Base-by-base conservation (phyloP, 2,797 vertebrate genomes). In the Notolabrus celidotus region DNA sequence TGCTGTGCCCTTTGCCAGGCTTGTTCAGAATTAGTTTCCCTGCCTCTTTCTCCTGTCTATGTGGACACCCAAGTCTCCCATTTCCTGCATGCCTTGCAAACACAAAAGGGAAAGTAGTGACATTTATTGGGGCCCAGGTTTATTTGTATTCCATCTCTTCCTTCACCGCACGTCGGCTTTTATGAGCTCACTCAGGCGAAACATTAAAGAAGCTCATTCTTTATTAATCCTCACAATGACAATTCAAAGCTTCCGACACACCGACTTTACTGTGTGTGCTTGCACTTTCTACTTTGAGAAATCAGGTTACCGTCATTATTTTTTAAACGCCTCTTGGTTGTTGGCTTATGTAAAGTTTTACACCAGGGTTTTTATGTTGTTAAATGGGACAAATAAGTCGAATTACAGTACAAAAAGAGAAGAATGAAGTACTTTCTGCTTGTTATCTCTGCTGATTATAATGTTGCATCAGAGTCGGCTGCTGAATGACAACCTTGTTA, bases 181-280 rank as follows among this genome's bases (percentile, higher is more conserved):
- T 91, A 93, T 92, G 90, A 91, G 89, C 89, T 92, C 80, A 83
- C 85, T 92, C 89, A 86, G 85, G 90, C 88, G 67, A 88, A 89
- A 92, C 91, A 92, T 93, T 94, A 92, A 93, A 94, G 88, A 86
- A 88, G 78, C 88, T 90, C 92, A 93, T 94, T 92, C 88, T 92
- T 93, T 94, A 94, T 94, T 95, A 93, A 93, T 93, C 89, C 70
- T 74, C 82, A 87, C 86, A 83, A 89, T 92, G 90, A 93, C 92
- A 90, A 92, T 89, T 92, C 87, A 91, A 90, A 89, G 85, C 87
- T 84, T 88, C 80, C 58, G 52, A 87, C 80, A 77, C 80, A 79
- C 66, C 33, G 65, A 80, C 80, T 89, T 71, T 60, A 68, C 75
- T 27, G 50, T 52, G 58, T 78, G 80, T n/a, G 73, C 80, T 68